Conservation (phyloP, 2,888 invertebrate genomes). For the Spisula subtruncata region DNA sequence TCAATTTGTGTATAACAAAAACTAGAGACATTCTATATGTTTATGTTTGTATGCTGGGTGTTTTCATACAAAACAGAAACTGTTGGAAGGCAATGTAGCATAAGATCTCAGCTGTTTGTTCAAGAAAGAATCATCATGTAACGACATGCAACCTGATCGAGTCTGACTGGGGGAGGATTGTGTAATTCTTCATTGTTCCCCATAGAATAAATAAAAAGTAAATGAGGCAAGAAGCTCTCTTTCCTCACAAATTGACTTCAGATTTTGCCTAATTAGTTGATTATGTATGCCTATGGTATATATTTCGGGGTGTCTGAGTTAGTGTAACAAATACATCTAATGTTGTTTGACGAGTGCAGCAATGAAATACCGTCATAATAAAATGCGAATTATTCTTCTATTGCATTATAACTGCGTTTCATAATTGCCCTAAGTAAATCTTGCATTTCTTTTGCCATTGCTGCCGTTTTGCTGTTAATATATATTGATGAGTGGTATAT, state of each 20-base stretch:
- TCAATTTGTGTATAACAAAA: conserved; percentile 9
- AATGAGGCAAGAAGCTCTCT: conserved; percentile 21
- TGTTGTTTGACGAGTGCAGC: background rate
- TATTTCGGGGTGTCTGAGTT: background rate
- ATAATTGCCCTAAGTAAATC: background rate
- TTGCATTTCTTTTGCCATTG: background rate
- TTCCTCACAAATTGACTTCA: conserved; percentile 30
- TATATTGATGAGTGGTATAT: background rate
- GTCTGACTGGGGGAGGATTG: background rate
- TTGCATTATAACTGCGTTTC: background rate
- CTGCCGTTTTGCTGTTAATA: background rate
- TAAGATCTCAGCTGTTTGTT: conserved; percentile 67
- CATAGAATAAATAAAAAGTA: conserved; percentile 3
- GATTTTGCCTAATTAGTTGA: conserved; percentile 21
- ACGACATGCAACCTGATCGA: conserved; percentile 39
- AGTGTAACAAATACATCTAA: conserved; percentile 15
- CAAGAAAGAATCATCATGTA: conserved; percentile 60
- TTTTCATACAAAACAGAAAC: conserved; percentile 67
- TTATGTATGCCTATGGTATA: background rate
- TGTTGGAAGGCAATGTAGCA: conserved; percentile 68
- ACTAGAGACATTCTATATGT: conserved; percentile 51
- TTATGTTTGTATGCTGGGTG: conserved; percentile 55
- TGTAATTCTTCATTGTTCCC: conserved; percentile 6
- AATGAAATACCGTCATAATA: conserved; percentile 6
- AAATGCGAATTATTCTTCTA: conserved; percentile 6